Base-by-base conservation (phyloP, 1,140 invertebrate species). In the Penaeus chinensis region DNA sequence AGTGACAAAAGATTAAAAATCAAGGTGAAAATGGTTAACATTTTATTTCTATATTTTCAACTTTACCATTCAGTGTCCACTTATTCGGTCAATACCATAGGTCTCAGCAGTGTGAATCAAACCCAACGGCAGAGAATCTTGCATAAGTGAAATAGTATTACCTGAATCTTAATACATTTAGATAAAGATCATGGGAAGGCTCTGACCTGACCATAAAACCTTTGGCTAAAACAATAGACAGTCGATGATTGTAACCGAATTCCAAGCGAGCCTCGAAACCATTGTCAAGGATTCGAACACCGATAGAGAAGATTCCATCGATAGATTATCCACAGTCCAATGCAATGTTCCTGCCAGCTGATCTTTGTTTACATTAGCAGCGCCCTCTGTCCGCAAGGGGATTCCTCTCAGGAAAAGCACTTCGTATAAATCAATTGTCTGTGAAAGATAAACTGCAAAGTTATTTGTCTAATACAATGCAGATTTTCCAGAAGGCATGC, bases 251-350 rank as follows among this genome's bases (percentile, higher is more conserved):
- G 86, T 87, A 87, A 77, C 86, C 81, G 80, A 87, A 87, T 87
- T 87, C 86, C 86, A 62, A 74, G 86, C 86, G 86, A 82, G 80
- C 86, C 86, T 82, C 86, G 61, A 83, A 78, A 82, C 86, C 86
- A 87, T 87, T 87, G 86, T 87, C 82, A 82, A 87, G 86, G 86
- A 87, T 87, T 83, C 71, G 80, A 87, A 87, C 86, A 87, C 86
- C 81, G 86, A 87, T 87, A 87, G 86, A 42, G 74, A 71, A 76
- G 80, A 87, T 87, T 82, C 80, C 86, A 71, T 66, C 77, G 86
- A 87, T 83, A 87, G 86, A 87, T 87, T 82, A 82, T 81, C 62
- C 86, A 82, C 86, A 82, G 77, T 76, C 86, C 80, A 82, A 69
- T 77, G 81, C 86, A 87, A 63, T 83, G 80, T 63, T 82, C 85